Evolutionary conservation across 1,140 invertebrate genomes (phyloP).

Genomic region (Propsilocerus akamusi): DNA sequence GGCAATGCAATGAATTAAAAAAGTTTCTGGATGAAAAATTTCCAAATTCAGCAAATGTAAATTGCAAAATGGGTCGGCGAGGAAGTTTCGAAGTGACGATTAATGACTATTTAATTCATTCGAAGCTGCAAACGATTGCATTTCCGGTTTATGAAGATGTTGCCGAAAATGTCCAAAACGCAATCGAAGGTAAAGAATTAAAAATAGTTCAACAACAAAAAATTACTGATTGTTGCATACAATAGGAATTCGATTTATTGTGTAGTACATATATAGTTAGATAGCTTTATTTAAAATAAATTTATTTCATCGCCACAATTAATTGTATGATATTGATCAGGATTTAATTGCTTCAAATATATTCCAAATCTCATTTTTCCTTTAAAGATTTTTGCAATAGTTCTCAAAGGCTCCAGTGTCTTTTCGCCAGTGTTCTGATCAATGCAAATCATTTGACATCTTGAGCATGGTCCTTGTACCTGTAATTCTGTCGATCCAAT

Average conservation of each 20-base stretch:
- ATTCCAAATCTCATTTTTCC: constrained; percentile 65
- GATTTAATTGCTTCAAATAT: constrained; percentile 30
- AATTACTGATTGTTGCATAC: constrained; percentile 25
- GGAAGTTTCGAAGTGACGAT: constrained; percentile 41
- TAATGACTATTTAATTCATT: constrained; percentile 34
- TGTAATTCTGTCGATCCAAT: constrained; percentile 40
- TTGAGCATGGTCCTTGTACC: constrained; percentile 57
- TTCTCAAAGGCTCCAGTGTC: constrained; percentile 66
- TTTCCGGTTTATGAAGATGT: constrained; percentile 36
- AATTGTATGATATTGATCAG: constrained; percentile 14
- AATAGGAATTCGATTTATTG: too few species aligned
- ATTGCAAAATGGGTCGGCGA: constrained; percentile 17
- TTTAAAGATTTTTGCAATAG: constrained; percentile 48
- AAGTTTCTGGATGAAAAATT: constrained; percentile 13
- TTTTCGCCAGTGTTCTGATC: constrained; percentile 66
- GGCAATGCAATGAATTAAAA: constrained; percentile 17
- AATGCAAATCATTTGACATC: constrained; percentile 90
- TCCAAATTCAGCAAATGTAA: constrained; percentile 13
- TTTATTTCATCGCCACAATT: neutral
- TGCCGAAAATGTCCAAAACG: constrained; percentile 26
- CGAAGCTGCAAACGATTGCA: constrained; percentile 33
- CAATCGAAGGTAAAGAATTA: constrained; percentile 22
- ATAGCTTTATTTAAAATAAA: too few species aligned
- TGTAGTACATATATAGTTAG: too few species aligned
- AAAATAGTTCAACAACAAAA: constrained; percentile 25